These are phyloP conservation scores for Girardinichthys multiradiatus DNA, from an alignment of 2,113 vertebrate species.

Conservation along the genomic window DNA sequence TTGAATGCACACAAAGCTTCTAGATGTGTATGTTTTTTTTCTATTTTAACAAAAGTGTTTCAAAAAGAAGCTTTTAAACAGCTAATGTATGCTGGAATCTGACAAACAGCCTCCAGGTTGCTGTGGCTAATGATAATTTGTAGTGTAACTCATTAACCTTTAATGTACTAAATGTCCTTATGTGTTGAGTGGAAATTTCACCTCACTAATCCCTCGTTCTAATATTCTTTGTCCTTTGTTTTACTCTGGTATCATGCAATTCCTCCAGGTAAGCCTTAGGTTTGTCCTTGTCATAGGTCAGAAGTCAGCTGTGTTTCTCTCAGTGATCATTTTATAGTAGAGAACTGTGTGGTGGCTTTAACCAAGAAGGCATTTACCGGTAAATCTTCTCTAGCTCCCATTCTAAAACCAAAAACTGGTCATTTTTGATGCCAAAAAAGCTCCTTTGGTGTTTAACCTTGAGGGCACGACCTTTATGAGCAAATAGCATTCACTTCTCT, in stretches of 20 bases:
- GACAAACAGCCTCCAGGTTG: slow-evolving; percentile 9
- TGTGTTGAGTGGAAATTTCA: slow-evolving; percentile 21
- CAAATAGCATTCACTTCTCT: slow-evolving; percentile 53
- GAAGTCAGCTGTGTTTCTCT: background rate
- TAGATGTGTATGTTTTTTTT: background rate
- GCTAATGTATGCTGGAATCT: slow-evolving; percentile 2
- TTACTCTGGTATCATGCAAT: slow-evolving; percentile 58
- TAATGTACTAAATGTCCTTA: slow-evolving; percentile 7
- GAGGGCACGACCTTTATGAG: slow-evolving; percentile 22
- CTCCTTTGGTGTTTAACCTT: slow-evolving; percentile 5
- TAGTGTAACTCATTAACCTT: slow-evolving; percentile 6
- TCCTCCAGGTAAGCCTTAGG: slow-evolving; percentile 34
- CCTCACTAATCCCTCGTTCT: slow-evolving; percentile 38
- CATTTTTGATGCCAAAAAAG: slow-evolving; percentile 13
- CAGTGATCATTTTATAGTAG: background rate
- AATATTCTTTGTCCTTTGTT: slow-evolving; percentile 54
- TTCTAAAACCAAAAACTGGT: background rate
- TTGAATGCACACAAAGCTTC: background rate
- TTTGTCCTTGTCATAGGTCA: slow-evolving; percentile 44
- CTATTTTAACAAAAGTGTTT: background rate
- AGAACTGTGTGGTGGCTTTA: background rate
- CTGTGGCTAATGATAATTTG: slow-evolving; percentile 4
- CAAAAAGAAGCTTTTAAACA: background rate
- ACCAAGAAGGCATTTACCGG: background rate
- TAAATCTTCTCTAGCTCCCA: no score